Evolutionary conservation across 1,140 invertebrate species (phyloP).

Genomic region (Rhyacophila brunnea): DNA sequence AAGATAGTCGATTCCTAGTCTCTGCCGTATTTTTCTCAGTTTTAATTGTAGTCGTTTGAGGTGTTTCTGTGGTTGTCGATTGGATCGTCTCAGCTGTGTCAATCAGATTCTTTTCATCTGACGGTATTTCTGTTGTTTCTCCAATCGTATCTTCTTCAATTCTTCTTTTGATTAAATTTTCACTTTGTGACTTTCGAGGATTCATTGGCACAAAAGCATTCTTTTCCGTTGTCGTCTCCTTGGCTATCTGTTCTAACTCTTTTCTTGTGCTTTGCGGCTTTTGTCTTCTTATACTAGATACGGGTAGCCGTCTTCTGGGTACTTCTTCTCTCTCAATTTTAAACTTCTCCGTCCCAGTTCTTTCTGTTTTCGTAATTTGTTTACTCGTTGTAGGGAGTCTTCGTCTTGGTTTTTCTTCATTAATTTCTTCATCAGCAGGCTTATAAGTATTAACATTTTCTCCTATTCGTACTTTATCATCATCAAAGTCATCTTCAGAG

Average conservation of each 20-base stretch:
- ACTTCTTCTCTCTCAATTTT: constrained; percentile 14
- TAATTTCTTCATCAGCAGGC: constrained; percentile 7
- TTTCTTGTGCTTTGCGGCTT: constrained; percentile 7
- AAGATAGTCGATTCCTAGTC: constrained; percentile 26
- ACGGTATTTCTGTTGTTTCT: constrained; percentile 10
- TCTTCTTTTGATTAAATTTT: constrained; percentile 21
- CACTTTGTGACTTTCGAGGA: constrained; percentile 21
- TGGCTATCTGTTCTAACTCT: constrained; percentile 1
- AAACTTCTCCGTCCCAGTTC: constrained; percentile 14
- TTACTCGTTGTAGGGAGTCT: constrained; percentile 23
- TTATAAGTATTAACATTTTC: constrained; percentile 12
- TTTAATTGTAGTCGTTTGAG: constrained; percentile 20
- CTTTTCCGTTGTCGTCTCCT: constrained; percentile 20
- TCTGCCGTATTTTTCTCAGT: constrained; percentile 17
- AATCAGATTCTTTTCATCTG: constrained; percentile 15
- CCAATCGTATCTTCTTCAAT: not conserved
- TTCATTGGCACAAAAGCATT: constrained; percentile 7
- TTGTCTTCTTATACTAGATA: constrained; percentile 11
- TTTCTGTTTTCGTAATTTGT: constrained; percentile 11
- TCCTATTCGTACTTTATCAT: constrained; percentile 5
- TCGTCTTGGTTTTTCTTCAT: constrained; percentile 19
- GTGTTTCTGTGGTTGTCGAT: constrained; percentile 14
- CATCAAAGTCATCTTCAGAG: constrained; percentile 13
- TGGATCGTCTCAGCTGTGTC: constrained; percentile 9
- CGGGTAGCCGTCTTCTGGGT: constrained; percentile 19